Evolutionary conservation across 2,888 invertebrate species (phyloP).

Genomic region (Odontocerum albicorne): DNA sequence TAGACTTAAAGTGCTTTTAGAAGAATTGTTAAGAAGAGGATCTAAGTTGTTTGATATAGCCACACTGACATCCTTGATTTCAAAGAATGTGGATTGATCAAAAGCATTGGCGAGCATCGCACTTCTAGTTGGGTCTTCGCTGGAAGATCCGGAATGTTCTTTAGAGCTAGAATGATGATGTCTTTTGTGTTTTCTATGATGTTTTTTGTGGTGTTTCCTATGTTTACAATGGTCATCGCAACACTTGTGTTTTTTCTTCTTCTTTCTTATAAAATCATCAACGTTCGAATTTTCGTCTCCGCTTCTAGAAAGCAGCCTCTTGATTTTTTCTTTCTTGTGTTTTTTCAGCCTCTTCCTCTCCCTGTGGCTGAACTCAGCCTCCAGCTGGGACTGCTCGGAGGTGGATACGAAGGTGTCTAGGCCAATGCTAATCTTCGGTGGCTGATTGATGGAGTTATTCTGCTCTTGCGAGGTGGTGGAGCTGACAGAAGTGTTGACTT

Average conservation of each 20-base stretch:
- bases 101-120: slow-evolving; percentile 28
- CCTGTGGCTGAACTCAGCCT: slow-evolving; percentile 56
- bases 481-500: slow-evolving; percentile 38
- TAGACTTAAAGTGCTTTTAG: neutral
- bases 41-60: slow-evolving; percentile 42
- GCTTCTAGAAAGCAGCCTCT: slow-evolving; percentile 37
- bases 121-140: slow-evolving; percentile 47
- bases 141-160: slow-evolving; percentile 54
- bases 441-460: slow-evolving; percentile 37
- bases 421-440: slow-evolving; percentile 30
- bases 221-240: slow-evolving; percentile 72
- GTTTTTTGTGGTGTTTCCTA: slow-evolving; percentile 75
- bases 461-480: slow-evolving; percentile 22
- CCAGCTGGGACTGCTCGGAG: slow-evolving; percentile 40
- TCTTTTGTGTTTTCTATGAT: slow-evolving; percentile 77
- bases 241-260: slow-evolving; percentile 70
- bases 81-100: slow-evolving; percentile 26
- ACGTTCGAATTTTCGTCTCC: slow-evolving; percentile 50
- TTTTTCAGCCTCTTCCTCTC: slow-evolving; percentile 71
- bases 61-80: slow-evolving; percentile 23
- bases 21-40: neutral
- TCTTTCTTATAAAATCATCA: slow-evolving; percentile 60
- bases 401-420: slow-evolving; percentile 35
- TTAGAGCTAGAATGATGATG: slow-evolving; percentile 63
- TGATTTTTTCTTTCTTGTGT: slow-evolving; percentile 65